Evolutionary conservation across 2,797 vertebrate genomes (phyloP).

Genomic region (Sebastes itinus): DNA sequence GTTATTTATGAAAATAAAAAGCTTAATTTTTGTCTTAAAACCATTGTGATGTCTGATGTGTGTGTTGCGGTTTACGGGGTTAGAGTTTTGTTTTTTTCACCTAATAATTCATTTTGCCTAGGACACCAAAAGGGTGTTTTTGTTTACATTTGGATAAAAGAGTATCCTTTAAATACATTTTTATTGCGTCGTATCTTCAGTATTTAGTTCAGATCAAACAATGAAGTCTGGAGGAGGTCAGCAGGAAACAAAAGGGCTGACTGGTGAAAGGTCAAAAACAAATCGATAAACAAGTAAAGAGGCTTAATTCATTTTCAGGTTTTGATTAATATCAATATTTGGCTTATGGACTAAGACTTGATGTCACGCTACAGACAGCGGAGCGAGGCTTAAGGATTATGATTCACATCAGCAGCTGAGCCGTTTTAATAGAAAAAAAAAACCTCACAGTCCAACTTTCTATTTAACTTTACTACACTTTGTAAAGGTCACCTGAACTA

Average conservation of each 20-base stretch:
- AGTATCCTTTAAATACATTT: no score
- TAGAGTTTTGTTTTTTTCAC: no score
- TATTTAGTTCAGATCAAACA: background rate
- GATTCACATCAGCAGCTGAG: background rate
- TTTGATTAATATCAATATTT: conserved; percentile 64
- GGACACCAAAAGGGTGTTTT: no score
- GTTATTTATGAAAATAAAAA: no score
- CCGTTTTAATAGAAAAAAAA: conserved; percentile 8
- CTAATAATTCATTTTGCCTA: no score
- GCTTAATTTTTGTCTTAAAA: no score
- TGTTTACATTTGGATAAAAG: background rate
- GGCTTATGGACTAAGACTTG: conserved; percentile 18
- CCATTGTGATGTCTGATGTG: no score
- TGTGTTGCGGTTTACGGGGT: rapidly evolving
- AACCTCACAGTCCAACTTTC: conserved; percentile 28
- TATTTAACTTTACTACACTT: conserved; percentile 51
- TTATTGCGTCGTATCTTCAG: no score
- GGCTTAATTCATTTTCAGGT: conserved; percentile 61
- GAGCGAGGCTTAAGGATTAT: conserved; percentile 22
- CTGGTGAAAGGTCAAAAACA: conserved; percentile 42
- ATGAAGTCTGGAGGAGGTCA: background rate
- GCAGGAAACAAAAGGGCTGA: background rate
- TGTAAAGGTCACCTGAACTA: conserved; percentile 63
- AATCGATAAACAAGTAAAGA: conserved; percentile 58
- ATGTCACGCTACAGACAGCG: conserved; percentile 7